Percentiles rank a stretch among this genome's conserved stretches.
Evolutionary conservation across 2,888 invertebrate species (phyloP).

Genomic region (Stenoptilia bipunctidactyla): DNA sequence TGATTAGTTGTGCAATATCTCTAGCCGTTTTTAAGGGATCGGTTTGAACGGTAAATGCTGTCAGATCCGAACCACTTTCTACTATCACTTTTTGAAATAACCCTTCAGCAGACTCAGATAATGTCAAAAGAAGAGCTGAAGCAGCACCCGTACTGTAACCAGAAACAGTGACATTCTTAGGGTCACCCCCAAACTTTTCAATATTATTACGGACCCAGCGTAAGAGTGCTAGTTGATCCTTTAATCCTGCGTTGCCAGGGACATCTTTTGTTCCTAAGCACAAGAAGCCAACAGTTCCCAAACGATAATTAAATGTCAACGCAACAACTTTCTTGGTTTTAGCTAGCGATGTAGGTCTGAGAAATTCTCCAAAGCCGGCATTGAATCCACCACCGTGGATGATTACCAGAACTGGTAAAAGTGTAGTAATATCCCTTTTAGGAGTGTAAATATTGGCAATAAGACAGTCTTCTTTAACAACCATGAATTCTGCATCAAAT

Average conservation of each 20-base stretch:
- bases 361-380: constrained; percentile 16
- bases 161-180: constrained; percentile 30
- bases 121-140: constrained; percentile 28
- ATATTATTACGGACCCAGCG: constrained; percentile 37
- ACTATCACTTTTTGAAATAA: constrained; percentile 32
- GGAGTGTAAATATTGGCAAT: constrained; percentile 38
- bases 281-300: constrained; percentile 24
- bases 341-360: constrained; percentile 15
- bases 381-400: constrained; percentile 28
- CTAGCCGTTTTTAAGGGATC: constrained; percentile 30
- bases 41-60: constrained; percentile 22
- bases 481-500: background rate
- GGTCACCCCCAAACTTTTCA: constrained; percentile 32
- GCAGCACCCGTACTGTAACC: constrained; percentile 32
- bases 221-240: constrained; percentile 30
- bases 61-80: constrained; percentile 30
- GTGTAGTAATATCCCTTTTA: constrained; percentile 22
- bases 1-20: constrained; percentile 19
- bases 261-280: constrained; percentile 24
- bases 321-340: constrained; percentile 19
- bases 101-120: constrained; percentile 25
- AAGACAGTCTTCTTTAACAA: constrained; percentile 34
- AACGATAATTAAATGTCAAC: constrained; percentile 25
- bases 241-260: constrained; percentile 37
- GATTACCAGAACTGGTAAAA: constrained; percentile 23